Conservation (phyloP, 2,797 vertebrate species). For the Anniella stebbinsi region DNA sequence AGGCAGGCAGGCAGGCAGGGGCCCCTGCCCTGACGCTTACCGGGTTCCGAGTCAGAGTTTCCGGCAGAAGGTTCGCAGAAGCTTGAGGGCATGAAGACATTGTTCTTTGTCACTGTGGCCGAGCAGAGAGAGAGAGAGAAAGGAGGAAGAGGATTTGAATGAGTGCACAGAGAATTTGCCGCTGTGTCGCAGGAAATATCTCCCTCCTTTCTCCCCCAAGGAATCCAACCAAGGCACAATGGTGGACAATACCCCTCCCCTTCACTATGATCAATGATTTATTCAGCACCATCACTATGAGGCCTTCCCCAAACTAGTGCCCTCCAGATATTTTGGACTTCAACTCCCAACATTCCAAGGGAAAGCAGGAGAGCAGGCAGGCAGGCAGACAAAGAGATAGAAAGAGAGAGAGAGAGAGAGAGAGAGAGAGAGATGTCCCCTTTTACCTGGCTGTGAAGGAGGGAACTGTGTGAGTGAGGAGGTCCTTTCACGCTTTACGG, state of each 20-base stretch:
- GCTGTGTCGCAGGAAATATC: background rate
- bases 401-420: too few species aligned
- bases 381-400: too few species aligned
- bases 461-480: slow-evolving; percentile 94
- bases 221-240: background rate
- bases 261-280: fast-evolving
- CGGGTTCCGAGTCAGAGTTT: slow-evolving; percentile 96
- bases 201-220: background rate
- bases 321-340: too few species aligned
- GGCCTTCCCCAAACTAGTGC: too few species aligned
- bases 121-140: slow-evolving; percentile 39
- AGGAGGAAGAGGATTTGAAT: background rate
- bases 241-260: background rate
- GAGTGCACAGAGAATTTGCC: fast-evolving
- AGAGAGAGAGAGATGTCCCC: background rate
- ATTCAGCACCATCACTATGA: background rate
- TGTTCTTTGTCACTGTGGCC: slow-evolving; percentile 92
- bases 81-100: slow-evolving; percentile 97
- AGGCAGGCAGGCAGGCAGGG: too few species aligned
- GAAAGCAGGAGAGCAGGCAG: too few species aligned
- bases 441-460: slow-evolving; percentile 92
- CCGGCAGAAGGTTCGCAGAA: slow-evolving; percentile 94
- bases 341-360: too few species aligned
- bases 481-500: slow-evolving; percentile 94
- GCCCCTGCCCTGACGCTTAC: slow-evolving; percentile 70